phyloP scores from a whole-genome alignment of 2,888 invertebrate genomes.

The Limnephilus auricula region DNA sequence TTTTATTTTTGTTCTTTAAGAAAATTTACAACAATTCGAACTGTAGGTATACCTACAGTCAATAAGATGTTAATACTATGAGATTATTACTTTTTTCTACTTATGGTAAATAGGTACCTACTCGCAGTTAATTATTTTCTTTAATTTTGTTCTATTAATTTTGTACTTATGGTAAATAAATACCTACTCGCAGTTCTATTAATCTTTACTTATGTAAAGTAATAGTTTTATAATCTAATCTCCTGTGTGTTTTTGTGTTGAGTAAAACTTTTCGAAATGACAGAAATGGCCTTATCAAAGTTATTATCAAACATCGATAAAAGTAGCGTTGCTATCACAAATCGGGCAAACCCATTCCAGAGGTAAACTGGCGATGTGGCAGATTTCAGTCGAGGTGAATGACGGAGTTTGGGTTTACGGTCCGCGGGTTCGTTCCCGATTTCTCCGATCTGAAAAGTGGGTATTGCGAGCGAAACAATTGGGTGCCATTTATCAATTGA shows the following conservation, averaged over 20 bases:
- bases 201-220: background rate
- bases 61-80: too few relatives aligned
- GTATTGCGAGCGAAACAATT: background rate
- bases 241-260: background rate
- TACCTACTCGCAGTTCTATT: too few relatives aligned
- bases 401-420: background rate
- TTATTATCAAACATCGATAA: background rate
- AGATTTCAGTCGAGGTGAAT: background rate
- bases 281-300: background rate
- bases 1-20: too few relatives aligned
- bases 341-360: background rate
- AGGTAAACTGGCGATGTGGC: background rate
- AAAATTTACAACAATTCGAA: too few relatives aligned
- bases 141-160: too few relatives aligned
- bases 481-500: background rate
- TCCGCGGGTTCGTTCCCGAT: background rate
- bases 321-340: background rate
- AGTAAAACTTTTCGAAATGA: background rate
- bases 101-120: too few relatives aligned
- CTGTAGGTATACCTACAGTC: too few relatives aligned
- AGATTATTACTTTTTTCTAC: too few relatives aligned
- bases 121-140: too few relatives aligned
- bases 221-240: background rate
- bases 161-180: too few relatives aligned
- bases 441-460: background rate